These are phyloP conservation scores for Ligdia adustata DNA, from an alignment of 2,888 invertebrate species.

Conservation along the genomic window DNA sequence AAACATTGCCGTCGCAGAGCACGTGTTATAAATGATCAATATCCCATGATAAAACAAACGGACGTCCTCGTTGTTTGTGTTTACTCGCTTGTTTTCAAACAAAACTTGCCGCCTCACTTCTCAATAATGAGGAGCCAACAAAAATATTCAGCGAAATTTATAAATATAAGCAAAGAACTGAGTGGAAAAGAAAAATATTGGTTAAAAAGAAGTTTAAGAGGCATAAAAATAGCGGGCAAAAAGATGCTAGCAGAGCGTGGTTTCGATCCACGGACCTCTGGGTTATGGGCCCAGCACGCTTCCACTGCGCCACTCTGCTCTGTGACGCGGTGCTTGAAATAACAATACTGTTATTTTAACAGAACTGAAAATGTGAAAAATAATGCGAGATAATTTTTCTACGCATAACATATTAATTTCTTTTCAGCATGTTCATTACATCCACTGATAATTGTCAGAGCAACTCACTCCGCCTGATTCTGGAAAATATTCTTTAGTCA, in stretches of 20 bases:
- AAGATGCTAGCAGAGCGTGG: constrained; percentile 88
- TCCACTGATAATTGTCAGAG: too few relatives aligned
- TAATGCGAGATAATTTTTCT: too few relatives aligned
- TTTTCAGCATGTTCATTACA: too few relatives aligned
- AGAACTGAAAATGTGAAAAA: not conserved
- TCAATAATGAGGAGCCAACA: constrained; percentile 32
- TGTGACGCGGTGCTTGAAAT: constrained; percentile 25
- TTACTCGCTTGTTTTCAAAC: constrained; percentile 69
- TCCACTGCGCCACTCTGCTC: constrained; percentile 91
- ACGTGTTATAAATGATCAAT: constrained; percentile 78
- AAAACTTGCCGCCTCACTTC: constrained; percentile 51
- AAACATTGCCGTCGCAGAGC: constrained; percentile 51
- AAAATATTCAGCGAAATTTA: constrained; percentile 23
- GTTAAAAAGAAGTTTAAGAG: not conserved
- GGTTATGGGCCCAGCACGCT: constrained; percentile 93
- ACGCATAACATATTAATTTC: too few relatives aligned
- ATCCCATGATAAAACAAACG: constrained; percentile 82
- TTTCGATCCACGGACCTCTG: constrained; percentile 96
- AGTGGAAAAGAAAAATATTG: constrained; percentile 21
- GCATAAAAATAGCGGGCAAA: constrained; percentile 33
- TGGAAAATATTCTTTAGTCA: too few relatives aligned
- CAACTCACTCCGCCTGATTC: too few relatives aligned
- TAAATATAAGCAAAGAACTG: constrained; percentile 13
- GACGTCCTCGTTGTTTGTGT: constrained; percentile 55
- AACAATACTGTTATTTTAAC: constrained; percentile 14